phyloP scores from a whole-genome alignment of 2,888 invertebrate species.

The Drosophila parthenogenetica region DNA sequence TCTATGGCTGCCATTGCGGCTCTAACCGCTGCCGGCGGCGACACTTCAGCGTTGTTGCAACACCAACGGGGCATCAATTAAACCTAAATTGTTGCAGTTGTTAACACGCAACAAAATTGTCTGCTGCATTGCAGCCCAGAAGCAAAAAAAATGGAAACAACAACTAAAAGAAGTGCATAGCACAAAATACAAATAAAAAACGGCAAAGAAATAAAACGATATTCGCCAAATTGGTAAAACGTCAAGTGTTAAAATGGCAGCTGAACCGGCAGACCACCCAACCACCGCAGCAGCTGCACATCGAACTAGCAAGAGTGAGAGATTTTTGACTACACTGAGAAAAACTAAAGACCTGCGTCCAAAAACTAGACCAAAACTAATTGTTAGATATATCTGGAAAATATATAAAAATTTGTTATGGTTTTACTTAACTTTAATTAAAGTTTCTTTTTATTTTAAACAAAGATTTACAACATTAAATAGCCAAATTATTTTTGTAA shows the following conservation, averaged over 20 bases:
- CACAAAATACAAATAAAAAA: slow-evolving; percentile 10
- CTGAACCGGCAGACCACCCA: neutral
- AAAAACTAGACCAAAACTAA: too few species aligned
- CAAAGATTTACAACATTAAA: too few species aligned
- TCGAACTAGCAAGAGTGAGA: neutral
- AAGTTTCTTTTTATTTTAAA: too few species aligned
- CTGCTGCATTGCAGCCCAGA: slow-evolving; percentile 69
- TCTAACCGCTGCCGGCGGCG: slow-evolving; percentile 59
- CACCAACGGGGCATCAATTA: slow-evolving; percentile 73
- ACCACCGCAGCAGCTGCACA: too few species aligned
- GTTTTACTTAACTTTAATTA: too few species aligned
- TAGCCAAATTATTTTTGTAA: too few species aligned
- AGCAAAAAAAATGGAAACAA: slow-evolving; percentile 39
- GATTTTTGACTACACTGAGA: slow-evolving; percentile 47
- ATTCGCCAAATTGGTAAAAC: slow-evolving; percentile 74
- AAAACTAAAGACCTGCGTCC: too few species aligned
- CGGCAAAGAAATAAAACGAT: slow-evolving; percentile 35
- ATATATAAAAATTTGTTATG: too few species aligned
- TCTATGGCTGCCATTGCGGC: slow-evolving; percentile 1
- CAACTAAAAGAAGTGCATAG: slow-evolving; percentile 21
- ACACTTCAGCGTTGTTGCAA: slow-evolving; percentile 74
- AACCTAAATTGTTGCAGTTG: slow-evolving; percentile 81
- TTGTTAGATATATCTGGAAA: too few species aligned
- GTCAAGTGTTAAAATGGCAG: slow-evolving; percentile 70
- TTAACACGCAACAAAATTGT: slow-evolving; percentile 81